These are phyloP conservation scores for Antigone vipio DNA, from an alignment of 2,113 vertebrate species.

Conservation along the genomic window DNA sequence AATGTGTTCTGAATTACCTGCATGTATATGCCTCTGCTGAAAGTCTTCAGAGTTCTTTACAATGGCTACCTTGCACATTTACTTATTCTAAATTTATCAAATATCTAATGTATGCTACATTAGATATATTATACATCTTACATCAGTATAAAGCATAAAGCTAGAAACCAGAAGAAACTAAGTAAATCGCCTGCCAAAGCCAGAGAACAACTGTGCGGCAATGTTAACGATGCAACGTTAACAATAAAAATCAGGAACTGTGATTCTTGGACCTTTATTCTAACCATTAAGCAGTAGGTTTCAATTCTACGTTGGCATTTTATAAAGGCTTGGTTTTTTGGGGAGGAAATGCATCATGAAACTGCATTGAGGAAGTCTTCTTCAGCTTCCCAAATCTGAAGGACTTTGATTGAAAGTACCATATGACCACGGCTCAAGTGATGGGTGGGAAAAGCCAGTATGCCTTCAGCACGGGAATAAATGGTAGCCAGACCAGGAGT, in stretches of 20 bases:
- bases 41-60: not conserved
- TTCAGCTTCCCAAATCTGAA: not conserved
- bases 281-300: not conserved
- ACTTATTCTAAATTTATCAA: not conserved
- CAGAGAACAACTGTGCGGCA: not conserved
- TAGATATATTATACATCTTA: not conserved
- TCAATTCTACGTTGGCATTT: not conserved
- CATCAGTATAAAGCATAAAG: not conserved
- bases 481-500: not conserved
- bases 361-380: not conserved
- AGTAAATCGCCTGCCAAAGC: not conserved
- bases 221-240: fast-evolving
- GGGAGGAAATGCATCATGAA: not conserved
- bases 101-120: not conserved
- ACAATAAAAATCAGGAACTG: not conserved
- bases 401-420: not conserved
- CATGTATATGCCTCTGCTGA: not conserved
- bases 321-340: not conserved
- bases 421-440: not conserved
- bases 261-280: not conserved
- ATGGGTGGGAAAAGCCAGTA: not conserved
- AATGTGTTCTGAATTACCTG: not conserved
- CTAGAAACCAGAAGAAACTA: not conserved
- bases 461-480: not conserved
- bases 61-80: not conserved